phyloP scores from a whole-genome alignment of 2,888 invertebrate species.

The Nomada fucata region DNA sequence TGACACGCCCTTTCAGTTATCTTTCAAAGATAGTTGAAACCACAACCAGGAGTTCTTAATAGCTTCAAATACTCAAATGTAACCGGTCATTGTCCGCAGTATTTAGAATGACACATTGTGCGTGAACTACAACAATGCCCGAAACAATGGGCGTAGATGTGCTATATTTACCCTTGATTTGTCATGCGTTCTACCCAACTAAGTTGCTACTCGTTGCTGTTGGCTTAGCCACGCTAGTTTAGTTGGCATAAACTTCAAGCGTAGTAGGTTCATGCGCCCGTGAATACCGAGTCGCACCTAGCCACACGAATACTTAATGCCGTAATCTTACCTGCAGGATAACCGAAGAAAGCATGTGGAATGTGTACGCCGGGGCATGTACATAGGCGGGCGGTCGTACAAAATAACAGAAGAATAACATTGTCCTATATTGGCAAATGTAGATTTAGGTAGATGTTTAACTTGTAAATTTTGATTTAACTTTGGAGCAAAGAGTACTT shows the following conservation, averaged over 20 bases:
- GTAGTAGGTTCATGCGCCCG: conserved; percentile 66
- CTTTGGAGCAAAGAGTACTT: too few relatives aligned
- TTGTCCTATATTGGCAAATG: too few relatives aligned
- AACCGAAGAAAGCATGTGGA: conserved; percentile 25
- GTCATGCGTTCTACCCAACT: conserved; percentile 44
- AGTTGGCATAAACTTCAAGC: conserved; percentile 68
- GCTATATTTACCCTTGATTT: conserved; percentile 57
- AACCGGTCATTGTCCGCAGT: neutral
- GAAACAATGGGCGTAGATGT: conserved; percentile 17
- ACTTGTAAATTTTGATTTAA: too few relatives aligned
- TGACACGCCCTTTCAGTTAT: too few relatives aligned
- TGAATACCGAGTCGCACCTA: conserved; percentile 68
- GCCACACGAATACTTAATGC: conserved; percentile 72
- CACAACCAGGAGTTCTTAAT: too few relatives aligned
- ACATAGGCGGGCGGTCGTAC: too few relatives aligned
- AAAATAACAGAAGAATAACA: neutral
- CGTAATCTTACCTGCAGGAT: conserved; percentile 62
- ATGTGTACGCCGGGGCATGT: neutral
- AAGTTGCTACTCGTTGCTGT: conserved; percentile 38
- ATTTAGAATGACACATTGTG: neutral
- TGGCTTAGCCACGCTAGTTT: conserved; percentile 50
- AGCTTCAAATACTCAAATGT: too few relatives aligned
- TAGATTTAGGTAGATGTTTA: too few relatives aligned
- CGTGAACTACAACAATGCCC: neutral
- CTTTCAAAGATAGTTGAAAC: too few relatives aligned